Evolutionary conservation across 2,888 invertebrate species (phyloP), one percentile per base, ranked within the genome.

Genomic region (Drosophila monieri): DNA sequence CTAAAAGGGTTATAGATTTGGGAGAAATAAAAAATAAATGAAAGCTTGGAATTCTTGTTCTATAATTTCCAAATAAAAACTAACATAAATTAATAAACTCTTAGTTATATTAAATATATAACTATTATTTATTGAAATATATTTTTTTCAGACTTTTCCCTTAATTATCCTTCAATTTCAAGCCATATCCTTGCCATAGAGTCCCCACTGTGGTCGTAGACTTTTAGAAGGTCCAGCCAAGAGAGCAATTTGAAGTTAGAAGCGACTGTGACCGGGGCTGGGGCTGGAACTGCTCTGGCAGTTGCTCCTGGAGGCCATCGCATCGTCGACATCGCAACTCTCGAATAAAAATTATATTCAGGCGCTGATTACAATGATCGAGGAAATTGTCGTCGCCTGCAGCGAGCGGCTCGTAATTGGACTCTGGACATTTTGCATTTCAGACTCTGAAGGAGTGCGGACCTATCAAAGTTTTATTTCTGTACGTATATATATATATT

Each of bases 311-410:
- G 65, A 62, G 64, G 64, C 66, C 64, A 65, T 32, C 15, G 48
- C 43, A 47, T 15, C 27, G 69, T 55, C 56, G 30, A 43, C 49
- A 59, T 58, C 37, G 41, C 39, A 52, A 25, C 30, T 8, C 48
- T 44, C 52, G 53, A 60, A 39, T 51, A 74, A 64, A 74, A 73
- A 71, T 69, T 70, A 70, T 70, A 76, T 73, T 73, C 64, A 65
- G 67, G 61, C 52, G 48, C 73, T 80, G 78, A 85, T 81, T 86
- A 86, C 80, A 84, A 81, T 85, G 65, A 85, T 81, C 78, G 80
- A 76, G 59, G 76, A 77, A 72, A 77, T 78, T 71, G 57, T 54
- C 14, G 18, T 48, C 41, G 71, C 71, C 64, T 10, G 52, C 44
- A 61, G 49, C 25, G 39, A 35, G 18, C 23, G 48, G 25, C 10